Conservation (phyloP, 2,113 vertebrate species). For the Chunga burmeisteri region DNA sequence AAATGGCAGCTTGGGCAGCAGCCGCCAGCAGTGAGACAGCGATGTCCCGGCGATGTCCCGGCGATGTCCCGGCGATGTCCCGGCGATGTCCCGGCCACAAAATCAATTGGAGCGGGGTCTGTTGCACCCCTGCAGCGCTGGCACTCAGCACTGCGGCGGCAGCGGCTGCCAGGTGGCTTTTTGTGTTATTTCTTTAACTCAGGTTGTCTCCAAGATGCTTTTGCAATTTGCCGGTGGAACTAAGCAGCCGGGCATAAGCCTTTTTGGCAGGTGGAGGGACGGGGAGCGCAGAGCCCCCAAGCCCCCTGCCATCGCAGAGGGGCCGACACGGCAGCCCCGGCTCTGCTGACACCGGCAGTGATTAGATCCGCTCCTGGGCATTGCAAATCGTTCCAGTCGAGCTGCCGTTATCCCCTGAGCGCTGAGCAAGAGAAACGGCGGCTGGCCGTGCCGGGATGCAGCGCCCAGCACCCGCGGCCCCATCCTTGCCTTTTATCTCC, state of each 20-base stretch:
- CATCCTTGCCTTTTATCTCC: neutral
- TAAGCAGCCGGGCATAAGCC: neutral
- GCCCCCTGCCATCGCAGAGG: neutral
- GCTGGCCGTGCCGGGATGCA: fast-evolving
- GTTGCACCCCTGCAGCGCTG: neutral
- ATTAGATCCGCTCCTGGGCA: neutral
- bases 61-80: fast-evolving
- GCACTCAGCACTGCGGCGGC: fast-evolving
- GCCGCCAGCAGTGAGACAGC: fast-evolving
- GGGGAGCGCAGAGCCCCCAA: fast-evolving
- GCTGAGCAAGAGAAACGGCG: neutral
- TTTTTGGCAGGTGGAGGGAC: neutral
- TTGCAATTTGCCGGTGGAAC: neutral
- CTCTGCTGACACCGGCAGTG: neutral
- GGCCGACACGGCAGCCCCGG: fast-evolving
- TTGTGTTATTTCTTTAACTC: neutral
- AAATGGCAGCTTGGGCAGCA: neutral
- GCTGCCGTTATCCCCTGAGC: neutral
- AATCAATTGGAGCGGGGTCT: fast-evolving
- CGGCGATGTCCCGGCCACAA: fast-evolving
- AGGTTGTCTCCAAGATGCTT: fast-evolving
- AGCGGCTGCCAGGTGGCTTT: neutral
- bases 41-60: neutral
- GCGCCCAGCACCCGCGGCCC: neutral
- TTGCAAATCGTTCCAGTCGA: neutral